Evolutionary conservation across 2,797 vertebrate genomes (phyloP).

Genomic region (Vireo griseus): DNA sequence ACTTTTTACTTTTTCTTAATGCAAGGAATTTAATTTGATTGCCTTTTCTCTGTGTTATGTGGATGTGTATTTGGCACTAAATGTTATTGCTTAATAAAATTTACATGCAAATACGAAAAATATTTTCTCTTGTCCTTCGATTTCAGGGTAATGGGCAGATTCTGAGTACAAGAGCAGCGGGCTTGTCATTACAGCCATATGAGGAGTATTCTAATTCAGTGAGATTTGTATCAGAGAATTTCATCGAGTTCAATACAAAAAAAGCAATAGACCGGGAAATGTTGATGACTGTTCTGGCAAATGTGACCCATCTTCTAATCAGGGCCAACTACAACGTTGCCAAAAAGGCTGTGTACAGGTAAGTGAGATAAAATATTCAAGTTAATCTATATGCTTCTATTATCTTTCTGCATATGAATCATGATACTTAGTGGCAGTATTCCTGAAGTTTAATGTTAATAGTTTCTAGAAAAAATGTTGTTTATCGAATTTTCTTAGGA

Average conservation of each 20-base stretch:
- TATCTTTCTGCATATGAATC: neutral
- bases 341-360: constrained; percentile 80
- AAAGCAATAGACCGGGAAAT: constrained; percentile 78
- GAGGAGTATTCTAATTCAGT: constrained; percentile 76
- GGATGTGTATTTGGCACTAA: neutral
- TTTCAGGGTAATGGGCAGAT: constrained; percentile 82
- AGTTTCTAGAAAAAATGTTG: neutral
- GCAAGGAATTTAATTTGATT: neutral
- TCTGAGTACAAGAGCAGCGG: constrained; percentile 71
- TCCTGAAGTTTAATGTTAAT: neutral
- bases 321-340: constrained; percentile 80
- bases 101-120: neutral
- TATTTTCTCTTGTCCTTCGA: neutral
- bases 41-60: neutral
- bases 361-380: neutral
- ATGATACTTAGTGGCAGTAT: neutral
- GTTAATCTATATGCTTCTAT: neutral
- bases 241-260: constrained; percentile 76
- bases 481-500: neutral
- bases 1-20: neutral
- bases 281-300: constrained; percentile 83
- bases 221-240: constrained; percentile 73
- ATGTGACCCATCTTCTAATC: constrained; percentile 81
- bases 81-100: neutral
- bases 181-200: constrained; percentile 71